Percentiles rank a stretch among this genome's conserved stretches.
These are phyloP conservation scores for Encarsia formosa DNA, from an alignment of 2,888 invertebrate genomes.

Conservation along the genomic window DNA sequence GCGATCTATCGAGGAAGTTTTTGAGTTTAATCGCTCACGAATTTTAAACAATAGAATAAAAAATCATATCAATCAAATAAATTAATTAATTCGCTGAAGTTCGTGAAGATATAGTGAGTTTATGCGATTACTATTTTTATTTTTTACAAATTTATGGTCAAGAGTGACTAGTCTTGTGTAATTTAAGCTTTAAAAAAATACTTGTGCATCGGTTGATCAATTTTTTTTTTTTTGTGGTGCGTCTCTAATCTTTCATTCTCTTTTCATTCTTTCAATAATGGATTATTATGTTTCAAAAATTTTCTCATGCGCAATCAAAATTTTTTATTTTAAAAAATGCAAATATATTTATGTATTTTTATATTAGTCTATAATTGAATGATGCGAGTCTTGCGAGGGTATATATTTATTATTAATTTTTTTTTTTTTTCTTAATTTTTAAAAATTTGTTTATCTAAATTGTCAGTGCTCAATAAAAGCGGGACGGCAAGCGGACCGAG, in stretches of 20 bases:
- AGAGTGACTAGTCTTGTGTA: slow-evolving; percentile 12
- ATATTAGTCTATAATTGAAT: slow-evolving; percentile 3
- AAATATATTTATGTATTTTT: slow-evolving; percentile 12
- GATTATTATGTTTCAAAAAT: slow-evolving; percentile 1
- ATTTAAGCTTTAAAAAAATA: slow-evolving; percentile 23
- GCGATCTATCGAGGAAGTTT: slow-evolving; percentile 17
- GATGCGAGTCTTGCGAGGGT: slow-evolving; percentile 5
- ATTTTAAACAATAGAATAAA: not conserved
- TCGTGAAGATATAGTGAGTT: not conserved
- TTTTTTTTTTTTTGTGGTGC: slow-evolving; percentile 17
- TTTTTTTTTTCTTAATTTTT: slow-evolving; percentile 6
- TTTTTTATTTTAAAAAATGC: not conserved
- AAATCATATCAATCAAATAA: no score
- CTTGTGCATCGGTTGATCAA: slow-evolving; percentile 26
- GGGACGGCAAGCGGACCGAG: slow-evolving; percentile 30
- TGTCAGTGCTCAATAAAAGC: slow-evolving; percentile 22
- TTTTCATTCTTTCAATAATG: not conserved
- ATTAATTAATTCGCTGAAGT: no score
- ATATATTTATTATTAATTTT: not conserved
- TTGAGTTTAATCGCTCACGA: slow-evolving; percentile 9
- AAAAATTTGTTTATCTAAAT: no score
- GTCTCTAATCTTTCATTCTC: not conserved
- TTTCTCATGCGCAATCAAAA: slow-evolving; percentile 8
- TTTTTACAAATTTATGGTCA: slow-evolving; percentile 16
- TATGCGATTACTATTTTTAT: slow-evolving; percentile 5